Evolutionary conservation across 37 sponge, comb jelly and placozoan genomes (phyloP), one percentile per base, ranked within the genome.

Genomic region (Beroe ovata): DNA sequence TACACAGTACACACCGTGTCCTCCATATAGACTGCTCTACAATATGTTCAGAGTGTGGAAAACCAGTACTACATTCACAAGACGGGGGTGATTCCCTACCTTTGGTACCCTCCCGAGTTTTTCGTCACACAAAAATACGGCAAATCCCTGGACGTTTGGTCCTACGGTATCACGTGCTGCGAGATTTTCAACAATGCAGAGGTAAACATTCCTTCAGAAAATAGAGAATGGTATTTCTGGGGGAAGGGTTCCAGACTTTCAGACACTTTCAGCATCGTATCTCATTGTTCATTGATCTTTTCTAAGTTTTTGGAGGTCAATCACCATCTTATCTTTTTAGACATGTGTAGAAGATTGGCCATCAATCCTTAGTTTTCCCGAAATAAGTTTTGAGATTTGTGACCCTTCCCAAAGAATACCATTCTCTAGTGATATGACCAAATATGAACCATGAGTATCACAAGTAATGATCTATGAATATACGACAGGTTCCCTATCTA

Each of bases 131-230:
- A 77, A 1, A 23, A 16, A 19, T 77, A 77, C 84, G 84, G 84
- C 2, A 77, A 77, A 42, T 42, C 54, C 11, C 84, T 77, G 1
- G 84, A 77, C 41, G 84, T 77, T 26, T 77, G 84, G 84, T 77
- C 84, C 47, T 77, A 77, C 21, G 84, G 84, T 1, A 77, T 77
- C 54, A 77, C 84, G 0, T 77, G 84, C 38, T 77, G 84, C 21
- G 84, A 77, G 28, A 77, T 77, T n/a, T 77, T 77, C 84, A 77
- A 77, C 84, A 77, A 77, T 35, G 84, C 84, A 2, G 84, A 77
- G 84, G 84, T 77, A 22, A 20, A 8, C n/a, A n/a, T n/a, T n/a
- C n/a, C n/a, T n/a, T n/a, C n/a, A n/a, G n/a, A n/a, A n/a, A n/a
- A n/a, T n/a, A n/a, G n/a, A n/a, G n/a, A n/a, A n/a, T n/a, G n/a